phyloP scores from a whole-genome alignment of 1,140 invertebrate species.

The Campoletis sonorensis region DNA sequence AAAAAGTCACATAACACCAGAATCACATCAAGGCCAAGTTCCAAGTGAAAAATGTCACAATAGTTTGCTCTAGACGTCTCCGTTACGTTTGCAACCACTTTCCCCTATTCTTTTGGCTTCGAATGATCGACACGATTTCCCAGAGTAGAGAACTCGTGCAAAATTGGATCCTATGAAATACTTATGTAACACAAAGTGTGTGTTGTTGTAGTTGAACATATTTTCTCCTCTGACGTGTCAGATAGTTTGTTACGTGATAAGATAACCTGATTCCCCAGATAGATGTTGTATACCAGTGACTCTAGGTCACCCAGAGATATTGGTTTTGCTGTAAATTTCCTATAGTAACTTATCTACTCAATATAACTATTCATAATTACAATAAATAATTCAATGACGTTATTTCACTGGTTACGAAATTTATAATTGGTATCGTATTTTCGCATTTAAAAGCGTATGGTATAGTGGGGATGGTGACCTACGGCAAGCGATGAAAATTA shows the following conservation, averaged over 20 bases:
- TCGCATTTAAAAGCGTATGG: not conserved
- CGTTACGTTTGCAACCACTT: not conserved
- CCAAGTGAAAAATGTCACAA: conserved; percentile 18
- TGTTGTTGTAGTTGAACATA: not conserved
- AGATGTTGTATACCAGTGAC: too few species aligned
- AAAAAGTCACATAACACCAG: not conserved
- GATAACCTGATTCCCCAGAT: conserved; percentile 13
- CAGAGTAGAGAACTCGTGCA: conserved; percentile 4
- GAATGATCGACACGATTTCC: not conserved
- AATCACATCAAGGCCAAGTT: not conserved
- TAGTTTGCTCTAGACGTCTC: conserved; percentile 1
- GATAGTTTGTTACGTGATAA: too few species aligned
- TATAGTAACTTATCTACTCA: too few species aligned
- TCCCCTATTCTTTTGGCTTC: not conserved
- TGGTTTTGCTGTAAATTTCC: too few species aligned
- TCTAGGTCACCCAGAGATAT: too few species aligned
- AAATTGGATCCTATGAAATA: conserved; percentile 44
- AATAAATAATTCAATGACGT: too few species aligned
- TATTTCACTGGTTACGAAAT: not conserved
- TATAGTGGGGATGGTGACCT: not conserved
- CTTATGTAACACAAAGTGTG: conserved; percentile 21
- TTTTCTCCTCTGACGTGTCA: too few species aligned
- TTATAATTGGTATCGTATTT: too few species aligned
- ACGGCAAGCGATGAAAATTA: not conserved
- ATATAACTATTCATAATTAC: too few species aligned